Evolutionary conservation across 2,888 invertebrate genomes (phyloP).

Genomic region (Metallyticus violacea): DNA sequence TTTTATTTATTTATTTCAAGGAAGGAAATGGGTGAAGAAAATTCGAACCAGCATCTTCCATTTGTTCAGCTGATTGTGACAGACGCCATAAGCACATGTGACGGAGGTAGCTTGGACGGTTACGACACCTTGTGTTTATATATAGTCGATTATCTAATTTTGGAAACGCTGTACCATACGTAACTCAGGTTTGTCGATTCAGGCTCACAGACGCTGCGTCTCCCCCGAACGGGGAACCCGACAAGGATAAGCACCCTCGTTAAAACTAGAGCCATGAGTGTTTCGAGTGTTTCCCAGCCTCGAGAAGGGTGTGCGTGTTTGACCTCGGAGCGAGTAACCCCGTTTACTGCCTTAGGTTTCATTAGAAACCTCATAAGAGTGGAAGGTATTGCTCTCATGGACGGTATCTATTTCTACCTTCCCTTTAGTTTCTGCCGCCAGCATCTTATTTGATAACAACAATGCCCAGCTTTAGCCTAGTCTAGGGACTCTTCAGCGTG

Average conservation of each 20-base stretch:
- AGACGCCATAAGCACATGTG: not conserved
- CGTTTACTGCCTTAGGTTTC: not conserved
- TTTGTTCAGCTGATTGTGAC: not conserved
- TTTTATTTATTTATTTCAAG: no score
- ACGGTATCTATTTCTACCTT: not conserved
- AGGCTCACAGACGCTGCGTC: not conserved
- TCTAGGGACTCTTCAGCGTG: no score
- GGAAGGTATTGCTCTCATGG: not conserved
- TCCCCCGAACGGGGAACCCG: not conserved
- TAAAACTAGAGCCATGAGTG: not conserved
- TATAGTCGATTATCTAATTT: no score
- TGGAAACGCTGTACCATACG: not conserved
- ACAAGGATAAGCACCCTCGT: not conserved
- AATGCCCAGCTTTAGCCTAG: no score
- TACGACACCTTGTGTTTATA: not conserved
- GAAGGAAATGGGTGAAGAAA: no score
- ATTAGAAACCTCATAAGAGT: not conserved
- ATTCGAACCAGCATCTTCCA: not conserved
- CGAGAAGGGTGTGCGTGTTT: not conserved
- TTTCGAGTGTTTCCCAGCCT: not conserved
- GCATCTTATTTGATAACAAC: no score
- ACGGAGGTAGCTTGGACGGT: not conserved
- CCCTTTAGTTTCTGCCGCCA: not conserved
- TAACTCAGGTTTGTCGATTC: not conserved
- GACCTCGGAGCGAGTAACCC: not conserved